Conservation (phyloP, 1,140 invertebrate genomes). For the Hyles euphorbiae region DNA sequence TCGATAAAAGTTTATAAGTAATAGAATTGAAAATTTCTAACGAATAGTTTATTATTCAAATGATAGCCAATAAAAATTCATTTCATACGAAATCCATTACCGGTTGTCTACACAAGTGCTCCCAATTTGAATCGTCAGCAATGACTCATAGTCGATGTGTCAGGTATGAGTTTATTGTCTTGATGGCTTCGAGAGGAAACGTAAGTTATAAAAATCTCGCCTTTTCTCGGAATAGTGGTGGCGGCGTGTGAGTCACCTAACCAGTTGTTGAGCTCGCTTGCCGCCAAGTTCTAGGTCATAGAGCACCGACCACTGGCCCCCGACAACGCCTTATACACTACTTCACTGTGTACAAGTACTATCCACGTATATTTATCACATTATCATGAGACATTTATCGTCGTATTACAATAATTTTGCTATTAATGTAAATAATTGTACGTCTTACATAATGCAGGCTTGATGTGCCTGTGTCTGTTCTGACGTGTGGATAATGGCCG, state of each 20-base stretch:
- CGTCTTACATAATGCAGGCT: no score
- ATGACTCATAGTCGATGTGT: slow-evolving; percentile 3
- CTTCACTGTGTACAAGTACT: no score
- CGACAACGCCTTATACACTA: background rate
- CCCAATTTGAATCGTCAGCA: slow-evolving; percentile 4
- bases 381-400: no score
- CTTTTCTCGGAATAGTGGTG: slow-evolving; percentile 46
- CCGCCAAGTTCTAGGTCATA: slow-evolving; percentile 61
- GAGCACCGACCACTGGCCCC: slow-evolving; percentile 28
- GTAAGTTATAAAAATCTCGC: slow-evolving; percentile 36
- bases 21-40: no score
- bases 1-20: no score
- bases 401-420: no score
- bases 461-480: no score
- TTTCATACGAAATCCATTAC: slow-evolving; percentile 11
- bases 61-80: background rate
- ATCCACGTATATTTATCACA: no score
- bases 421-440: no score
- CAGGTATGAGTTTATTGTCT: slow-evolving; percentile 19
- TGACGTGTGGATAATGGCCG: no score
- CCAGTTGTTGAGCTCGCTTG: slow-evolving; percentile 29
- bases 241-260: slow-evolving; percentile 40
- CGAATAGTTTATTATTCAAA: slow-evolving; percentile 3
- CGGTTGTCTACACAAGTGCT: slow-evolving; percentile 2
- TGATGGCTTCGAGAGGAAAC: slow-evolving; percentile 43